Base-by-base conservation (phyloP, 2,113 vertebrate genomes). In the Dolichotis patagonum region DNA sequence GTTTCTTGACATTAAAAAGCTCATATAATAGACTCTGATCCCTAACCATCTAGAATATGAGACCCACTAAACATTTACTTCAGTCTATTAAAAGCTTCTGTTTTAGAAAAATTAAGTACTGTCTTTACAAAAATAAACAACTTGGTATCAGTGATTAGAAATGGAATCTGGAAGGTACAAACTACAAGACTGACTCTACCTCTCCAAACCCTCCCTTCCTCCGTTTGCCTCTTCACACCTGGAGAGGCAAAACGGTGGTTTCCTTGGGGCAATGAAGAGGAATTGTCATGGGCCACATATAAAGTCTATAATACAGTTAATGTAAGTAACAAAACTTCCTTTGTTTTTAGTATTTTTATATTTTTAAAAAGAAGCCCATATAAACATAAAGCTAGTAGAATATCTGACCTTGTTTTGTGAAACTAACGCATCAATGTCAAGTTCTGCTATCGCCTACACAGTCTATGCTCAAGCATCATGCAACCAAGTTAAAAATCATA, bases 21-120 rank as follows among this genome's bases (percentile, higher is more conserved):
- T 91, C 69, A 69, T 26, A 71, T 22, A 85, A 90, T 54, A 30
- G 65, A 60, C 67, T 83, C 77, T 94, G 69, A 95, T 71, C 71
- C 62, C 35, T 80, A 92, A 85, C 30, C 73, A 80, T 80, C 89
- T 91, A 52, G 83, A 85, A 52, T 65, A 58, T 75, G 67, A 73
- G 84, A 71, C 28, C 43, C 60, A 80, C 62, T 56, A 85, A 95
- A 95, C 10, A 63, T 73, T 88, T 80, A 80, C 52, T 85, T 94
- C 52, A 71, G 85, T 84, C 84, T 88, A 88, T 84, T 78, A 69
- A 91, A 84, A 85, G 69, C 24, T 80, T 85, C n/a, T 43, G 52
- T 46, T 81, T 71, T 62, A 88, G 46, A 14, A 56, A 67, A 58
- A 30, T 38, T 71, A 38, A 71, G n/a, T 71, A 71, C 67, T 9